A percentile compares a stretch with the other conserved stretches of the same genome.
These are phyloP conservation scores for Theonella swinhoei DNA, from an alignment of 37 sponge, comb jelly and placozoan species.

Conservation along the genomic window DNA sequence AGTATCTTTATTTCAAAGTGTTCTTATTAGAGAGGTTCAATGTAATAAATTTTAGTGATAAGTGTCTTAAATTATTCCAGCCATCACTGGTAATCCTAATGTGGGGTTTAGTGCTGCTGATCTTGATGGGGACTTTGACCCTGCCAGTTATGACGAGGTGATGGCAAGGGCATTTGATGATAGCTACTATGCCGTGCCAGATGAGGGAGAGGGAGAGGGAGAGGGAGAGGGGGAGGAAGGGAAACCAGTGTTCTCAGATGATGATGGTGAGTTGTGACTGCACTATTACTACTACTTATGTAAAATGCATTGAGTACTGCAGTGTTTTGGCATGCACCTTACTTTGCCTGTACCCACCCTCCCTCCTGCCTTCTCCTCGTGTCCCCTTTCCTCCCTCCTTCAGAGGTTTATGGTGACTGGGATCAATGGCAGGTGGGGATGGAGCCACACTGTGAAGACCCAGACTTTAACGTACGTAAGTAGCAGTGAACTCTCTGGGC, in stretches of 20 bases:
- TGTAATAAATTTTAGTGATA: slow-evolving; percentile 12
- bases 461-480: slow-evolving; percentile 78
- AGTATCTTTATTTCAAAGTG: too few species aligned
- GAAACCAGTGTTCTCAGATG: slow-evolving; percentile 83
- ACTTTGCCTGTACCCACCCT: background rate
- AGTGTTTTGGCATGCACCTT: too few species aligned
- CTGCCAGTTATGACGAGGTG: slow-evolving; percentile 72
- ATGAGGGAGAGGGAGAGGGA: background rate
- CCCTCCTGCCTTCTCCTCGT: background rate
- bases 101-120: slow-evolving; percentile 80
- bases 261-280: slow-evolving; percentile 64
- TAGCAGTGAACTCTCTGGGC: too few species aligned
- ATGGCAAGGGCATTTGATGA: slow-evolving; percentile 76
- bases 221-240: slow-evolving; percentile 45
- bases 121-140: slow-evolving; percentile 87
- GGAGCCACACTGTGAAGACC: slow-evolving; percentile 74
- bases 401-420: slow-evolving; percentile 25
- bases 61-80: slow-evolving; percentile 8
- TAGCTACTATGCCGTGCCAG: slow-evolving; percentile 61
- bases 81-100: slow-evolving; percentile 71
- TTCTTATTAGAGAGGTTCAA: background rate
- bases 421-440: slow-evolving; percentile 41
- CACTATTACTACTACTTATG: too few species aligned
- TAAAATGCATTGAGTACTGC: too few species aligned
- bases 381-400: background rate